Percentiles rank a stretch among this genome's conserved stretches.
Evolutionary conservation across 2,888 invertebrate species (phyloP).

Genomic region (Melipona beecheii): DNA sequence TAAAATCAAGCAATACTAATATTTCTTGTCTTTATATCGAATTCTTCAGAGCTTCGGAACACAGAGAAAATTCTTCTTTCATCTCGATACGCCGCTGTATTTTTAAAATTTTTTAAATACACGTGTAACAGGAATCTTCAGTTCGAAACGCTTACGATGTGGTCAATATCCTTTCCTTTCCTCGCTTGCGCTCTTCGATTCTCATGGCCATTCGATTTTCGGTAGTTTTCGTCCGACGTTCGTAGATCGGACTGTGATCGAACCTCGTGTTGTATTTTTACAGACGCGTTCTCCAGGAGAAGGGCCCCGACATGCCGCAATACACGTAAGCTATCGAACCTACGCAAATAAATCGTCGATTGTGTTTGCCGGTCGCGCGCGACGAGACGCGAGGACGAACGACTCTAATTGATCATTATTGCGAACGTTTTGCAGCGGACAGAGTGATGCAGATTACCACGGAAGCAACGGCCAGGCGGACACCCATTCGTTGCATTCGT

Average conservation of each 20-base stretch:
- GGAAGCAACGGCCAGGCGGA: conserved; percentile 89
- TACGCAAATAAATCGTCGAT: conserved; percentile 1
- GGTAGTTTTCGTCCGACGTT: neutral
- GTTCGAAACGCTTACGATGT: neutral
- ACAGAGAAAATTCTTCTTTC: no score
- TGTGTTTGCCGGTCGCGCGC: neutral
- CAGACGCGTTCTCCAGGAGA: conserved; percentile 88
- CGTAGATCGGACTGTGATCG: neutral
- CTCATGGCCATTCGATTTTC: neutral
- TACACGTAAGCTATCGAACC: conserved; percentile 86
- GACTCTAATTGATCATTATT: conserved; percentile 49
- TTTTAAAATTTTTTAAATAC: no score
- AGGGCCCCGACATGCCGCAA: conserved; percentile 88
- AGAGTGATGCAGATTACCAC: conserved; percentile 85
- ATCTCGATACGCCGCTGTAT: no score
- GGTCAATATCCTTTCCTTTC: neutral
- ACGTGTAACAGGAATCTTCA: no score
- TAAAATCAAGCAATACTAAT: no score
- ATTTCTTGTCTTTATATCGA: no score
- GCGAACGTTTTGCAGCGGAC: conserved; percentile 80
- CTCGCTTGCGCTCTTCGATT: neutral
- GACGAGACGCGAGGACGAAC: neutral
- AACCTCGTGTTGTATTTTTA: conserved; percentile 72
- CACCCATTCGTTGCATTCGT: conserved; percentile 87
- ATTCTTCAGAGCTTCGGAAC: no score